These are phyloP conservation scores for Pelvicachromis taeniatus DNA, from an alignment of 2,113 vertebrate genomes.

Conservation along the genomic window DNA sequence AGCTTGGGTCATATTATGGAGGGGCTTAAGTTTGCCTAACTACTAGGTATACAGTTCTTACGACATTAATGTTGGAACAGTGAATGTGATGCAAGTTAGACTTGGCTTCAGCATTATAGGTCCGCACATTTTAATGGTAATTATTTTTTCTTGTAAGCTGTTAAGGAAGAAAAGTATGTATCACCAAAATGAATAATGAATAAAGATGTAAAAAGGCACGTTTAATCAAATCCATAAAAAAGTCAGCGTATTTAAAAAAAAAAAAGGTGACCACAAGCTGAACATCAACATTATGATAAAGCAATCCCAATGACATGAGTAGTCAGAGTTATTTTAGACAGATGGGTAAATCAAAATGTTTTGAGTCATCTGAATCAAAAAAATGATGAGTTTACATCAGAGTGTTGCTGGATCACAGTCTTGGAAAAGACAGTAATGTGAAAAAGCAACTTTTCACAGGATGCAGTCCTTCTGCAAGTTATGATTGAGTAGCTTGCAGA, in stretches of 20 bases:
- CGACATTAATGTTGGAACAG: too few species aligned
- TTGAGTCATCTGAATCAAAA: neutral
- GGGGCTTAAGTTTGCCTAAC: too few species aligned
- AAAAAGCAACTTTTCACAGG: neutral
- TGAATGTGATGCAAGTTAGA: neutral
- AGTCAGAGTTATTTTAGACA: neutral
- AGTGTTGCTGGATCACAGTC: neutral
- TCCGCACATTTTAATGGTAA: neutral
- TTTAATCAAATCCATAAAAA: neutral
- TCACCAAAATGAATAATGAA: neutral
- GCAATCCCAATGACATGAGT: neutral
- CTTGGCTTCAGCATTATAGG: neutral
- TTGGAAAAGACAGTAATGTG: neutral
- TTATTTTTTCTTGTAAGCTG: neutral
- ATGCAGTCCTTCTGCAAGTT: neutral
- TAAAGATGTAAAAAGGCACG: neutral
- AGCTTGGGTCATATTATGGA: too few species aligned
- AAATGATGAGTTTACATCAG: neutral
- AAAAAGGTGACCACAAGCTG: neutral
- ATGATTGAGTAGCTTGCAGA: neutral
- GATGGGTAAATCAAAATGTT: neutral
- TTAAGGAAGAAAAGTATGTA: neutral
- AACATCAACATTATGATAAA: neutral
- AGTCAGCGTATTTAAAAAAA: neutral
- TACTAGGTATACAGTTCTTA: too few species aligned